Conservation (phyloP, 2,888 invertebrate genomes). For the Clostera curtula region DNA sequence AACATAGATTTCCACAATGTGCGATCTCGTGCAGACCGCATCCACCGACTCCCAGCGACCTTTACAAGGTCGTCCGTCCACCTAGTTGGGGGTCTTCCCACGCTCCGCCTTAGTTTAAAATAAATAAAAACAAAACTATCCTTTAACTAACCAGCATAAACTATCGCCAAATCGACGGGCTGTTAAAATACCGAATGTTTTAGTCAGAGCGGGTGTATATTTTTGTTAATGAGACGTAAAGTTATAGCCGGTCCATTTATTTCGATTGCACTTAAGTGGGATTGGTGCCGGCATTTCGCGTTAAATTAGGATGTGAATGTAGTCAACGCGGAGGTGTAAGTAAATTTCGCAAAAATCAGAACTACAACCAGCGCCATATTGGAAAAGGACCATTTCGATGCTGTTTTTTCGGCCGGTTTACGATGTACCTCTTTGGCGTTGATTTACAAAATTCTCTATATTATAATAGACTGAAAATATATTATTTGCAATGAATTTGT, state of each 20-base stretch:
- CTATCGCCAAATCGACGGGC: too few species aligned
- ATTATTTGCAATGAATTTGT: slow-evolving; percentile 3
- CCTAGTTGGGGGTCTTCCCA: too few species aligned
- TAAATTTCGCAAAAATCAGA: slow-evolving; percentile 18
- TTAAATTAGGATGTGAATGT: slow-evolving; percentile 27
- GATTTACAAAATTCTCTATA: slow-evolving; percentile 17
- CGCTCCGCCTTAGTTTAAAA: slow-evolving; percentile 21
- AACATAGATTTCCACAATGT: too few species aligned
- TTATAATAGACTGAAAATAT: slow-evolving; percentile 10
- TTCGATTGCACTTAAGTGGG: slow-evolving; percentile 20
- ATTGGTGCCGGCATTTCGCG: slow-evolving; percentile 24
- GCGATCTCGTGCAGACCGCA: too few species aligned
- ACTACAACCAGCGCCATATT: slow-evolving; percentile 15
- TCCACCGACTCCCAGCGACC: too few species aligned
- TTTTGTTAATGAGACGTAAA: slow-evolving; percentile 26
- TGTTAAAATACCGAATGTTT: too few species aligned
- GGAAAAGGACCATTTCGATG: slow-evolving; percentile 6
- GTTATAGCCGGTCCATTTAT: slow-evolving; percentile 28
- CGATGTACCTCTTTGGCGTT: slow-evolving; percentile 18
- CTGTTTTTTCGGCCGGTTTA: slow-evolving; percentile 21
- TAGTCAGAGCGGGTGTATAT: slow-evolving; percentile 6
- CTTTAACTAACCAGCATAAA: slow-evolving; percentile 7
- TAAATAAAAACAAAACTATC: slow-evolving; percentile 12
- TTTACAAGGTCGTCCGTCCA: too few species aligned
- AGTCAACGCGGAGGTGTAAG: slow-evolving; percentile 14